Percentiles rank a stretch among this genome's conserved stretches.
Conservation (phyloP, 2,797 vertebrate species). For the Naso thynnoides region DNA sequence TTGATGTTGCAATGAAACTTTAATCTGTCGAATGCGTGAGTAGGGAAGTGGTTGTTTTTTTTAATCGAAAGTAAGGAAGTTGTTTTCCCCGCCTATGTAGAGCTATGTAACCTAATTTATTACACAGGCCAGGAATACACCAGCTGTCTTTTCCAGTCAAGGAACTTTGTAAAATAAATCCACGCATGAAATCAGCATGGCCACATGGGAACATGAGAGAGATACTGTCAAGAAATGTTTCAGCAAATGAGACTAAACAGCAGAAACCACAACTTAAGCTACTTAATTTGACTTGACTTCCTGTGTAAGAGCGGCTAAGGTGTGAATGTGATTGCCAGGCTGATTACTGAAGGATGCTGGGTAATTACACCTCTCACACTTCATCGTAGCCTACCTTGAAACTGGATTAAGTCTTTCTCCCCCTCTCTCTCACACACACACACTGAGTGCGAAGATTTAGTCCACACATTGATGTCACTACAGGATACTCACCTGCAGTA, state of each 20-base stretch:
- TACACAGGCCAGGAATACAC: not conserved
- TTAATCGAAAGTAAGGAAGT: not conserved
- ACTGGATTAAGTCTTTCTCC: conserved; percentile 56
- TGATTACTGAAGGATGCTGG: conserved; percentile 24
- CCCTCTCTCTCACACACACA: not conserved
- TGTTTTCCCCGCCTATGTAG: not conserved
- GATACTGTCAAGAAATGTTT: not conserved
- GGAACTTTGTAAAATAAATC: not conserved
- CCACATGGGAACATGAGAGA: not conserved
- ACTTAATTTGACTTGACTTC: conserved; percentile 14
- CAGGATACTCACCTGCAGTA: conserved; percentile 61
- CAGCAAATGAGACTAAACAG: not conserved
- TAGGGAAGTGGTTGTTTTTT: not conserved
- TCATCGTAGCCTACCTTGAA: conserved; percentile 54
- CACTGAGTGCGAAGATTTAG: conserved; percentile 57
- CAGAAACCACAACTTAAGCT: not conserved
- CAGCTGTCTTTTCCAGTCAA: not conserved
- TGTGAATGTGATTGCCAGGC: conserved; percentile 28
- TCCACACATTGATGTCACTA: conserved; percentile 73
- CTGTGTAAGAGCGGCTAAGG: conserved; percentile 12
- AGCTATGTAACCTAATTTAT: not conserved
- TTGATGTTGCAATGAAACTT: not conserved
- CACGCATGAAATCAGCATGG: not conserved
- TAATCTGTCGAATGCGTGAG: not conserved
- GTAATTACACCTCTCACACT: conserved; percentile 61